These are phyloP conservation scores for Andricus quercusramuli DNA, from an alignment of 2,888 invertebrate genomes.

Conservation along the genomic window DNA sequence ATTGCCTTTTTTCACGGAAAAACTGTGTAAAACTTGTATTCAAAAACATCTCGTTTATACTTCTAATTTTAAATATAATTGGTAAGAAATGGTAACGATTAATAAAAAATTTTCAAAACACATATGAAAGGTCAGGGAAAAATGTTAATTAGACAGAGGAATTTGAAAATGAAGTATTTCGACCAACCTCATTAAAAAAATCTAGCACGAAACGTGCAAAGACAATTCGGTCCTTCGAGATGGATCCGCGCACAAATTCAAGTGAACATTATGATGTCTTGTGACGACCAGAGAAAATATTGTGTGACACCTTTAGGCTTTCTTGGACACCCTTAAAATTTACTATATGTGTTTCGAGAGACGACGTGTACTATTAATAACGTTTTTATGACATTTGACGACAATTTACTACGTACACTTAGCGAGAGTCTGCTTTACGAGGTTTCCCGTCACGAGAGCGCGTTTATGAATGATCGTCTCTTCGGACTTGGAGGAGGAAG, in stretches of 20 bases:
- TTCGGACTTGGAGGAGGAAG: background rate
- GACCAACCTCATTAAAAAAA: too few relatives aligned
- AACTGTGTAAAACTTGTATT: too few relatives aligned
- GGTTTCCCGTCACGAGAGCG: conserved; percentile 10
- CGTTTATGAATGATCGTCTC: conserved; percentile 21
- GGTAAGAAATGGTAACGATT: too few relatives aligned
- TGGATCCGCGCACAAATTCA: background rate
- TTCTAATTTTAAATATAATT: too few relatives aligned
- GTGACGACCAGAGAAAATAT: conserved; percentile 17
- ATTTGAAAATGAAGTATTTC: too few relatives aligned
- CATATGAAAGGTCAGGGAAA: too few relatives aligned
- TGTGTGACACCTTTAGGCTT: conserved; percentile 36
- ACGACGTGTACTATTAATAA: conserved; percentile 11
- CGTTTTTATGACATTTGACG: conserved; percentile 20
- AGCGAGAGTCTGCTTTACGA: conserved; percentile 16
- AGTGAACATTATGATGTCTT: background rate
- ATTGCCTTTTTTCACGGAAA: too few relatives aligned
- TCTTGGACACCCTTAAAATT: conserved; percentile 1
- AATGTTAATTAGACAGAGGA: too few relatives aligned
- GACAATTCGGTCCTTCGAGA: too few relatives aligned
- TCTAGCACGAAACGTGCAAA: too few relatives aligned
- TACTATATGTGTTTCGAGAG: background rate
- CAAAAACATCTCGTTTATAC: too few relatives aligned
- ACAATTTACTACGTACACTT: conserved; percentile 14
- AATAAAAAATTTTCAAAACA: too few relatives aligned